Evolutionary conservation across 2,888 invertebrate species (phyloP).

Genomic region (Andricus curvator): DNA sequence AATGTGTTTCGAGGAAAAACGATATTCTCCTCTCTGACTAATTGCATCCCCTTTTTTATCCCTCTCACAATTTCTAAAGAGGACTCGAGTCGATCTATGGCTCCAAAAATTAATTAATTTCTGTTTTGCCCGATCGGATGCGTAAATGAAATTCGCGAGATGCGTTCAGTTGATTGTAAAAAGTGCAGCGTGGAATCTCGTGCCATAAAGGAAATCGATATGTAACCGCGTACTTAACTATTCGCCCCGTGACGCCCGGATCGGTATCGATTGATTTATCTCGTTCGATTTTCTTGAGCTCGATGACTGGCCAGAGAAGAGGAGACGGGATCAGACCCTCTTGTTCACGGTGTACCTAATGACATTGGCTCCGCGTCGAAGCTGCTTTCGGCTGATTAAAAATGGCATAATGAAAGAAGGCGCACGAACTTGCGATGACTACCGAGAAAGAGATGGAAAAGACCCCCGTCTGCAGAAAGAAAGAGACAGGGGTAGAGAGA

Average conservation of each 20-base stretch:
- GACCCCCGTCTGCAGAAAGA: constrained; percentile 22
- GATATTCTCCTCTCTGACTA: background rate
- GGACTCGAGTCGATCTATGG: constrained; percentile 16
- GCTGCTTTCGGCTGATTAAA: constrained; percentile 68
- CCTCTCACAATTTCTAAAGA: constrained; percentile 2
- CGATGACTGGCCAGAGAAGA: constrained; percentile 58
- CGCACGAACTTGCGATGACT: constrained; percentile 66
- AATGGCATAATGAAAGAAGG: constrained; percentile 75
- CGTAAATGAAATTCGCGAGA: constrained; percentile 32
- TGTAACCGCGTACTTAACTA: constrained; percentile 51
- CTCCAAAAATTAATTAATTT: constrained; percentile 34
- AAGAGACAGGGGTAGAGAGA: constrained; percentile 44
- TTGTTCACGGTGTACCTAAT: constrained; percentile 58
- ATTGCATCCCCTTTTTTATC: background rate
- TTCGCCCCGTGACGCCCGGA: constrained; percentile 59
- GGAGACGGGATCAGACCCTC: constrained; percentile 29
- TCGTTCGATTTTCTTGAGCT: constrained; percentile 65
- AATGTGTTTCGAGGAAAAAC: constrained; percentile 2
- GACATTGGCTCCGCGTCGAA: constrained; percentile 62
- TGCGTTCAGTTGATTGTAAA: constrained; percentile 11
- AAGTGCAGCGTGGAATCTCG: constrained; percentile 58
- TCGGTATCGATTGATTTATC: constrained; percentile 76
- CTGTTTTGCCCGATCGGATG: constrained; percentile 29
- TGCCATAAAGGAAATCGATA: constrained; percentile 49
- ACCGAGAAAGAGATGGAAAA: constrained; percentile 59